phyloP scores from a whole-genome alignment of 2,113 vertebrate genomes.

The Eira barbara region DNA sequence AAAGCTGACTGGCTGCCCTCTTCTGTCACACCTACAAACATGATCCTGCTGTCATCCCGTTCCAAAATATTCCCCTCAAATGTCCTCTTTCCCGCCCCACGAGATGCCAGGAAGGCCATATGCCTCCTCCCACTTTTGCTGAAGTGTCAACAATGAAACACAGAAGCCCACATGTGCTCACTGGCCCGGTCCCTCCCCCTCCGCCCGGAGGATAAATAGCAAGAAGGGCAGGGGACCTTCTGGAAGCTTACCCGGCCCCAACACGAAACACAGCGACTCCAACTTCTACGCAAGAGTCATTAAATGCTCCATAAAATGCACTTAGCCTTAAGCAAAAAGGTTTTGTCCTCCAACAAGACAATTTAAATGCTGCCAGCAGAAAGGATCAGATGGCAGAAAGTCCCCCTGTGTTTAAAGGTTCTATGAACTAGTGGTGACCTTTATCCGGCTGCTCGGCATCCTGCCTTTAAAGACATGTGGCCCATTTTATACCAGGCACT shows the following conservation, averaged over 20 bases:
- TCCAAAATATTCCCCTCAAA: conserved; percentile 53
- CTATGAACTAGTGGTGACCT: conserved; percentile 36
- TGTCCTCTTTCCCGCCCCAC: conserved; percentile 21
- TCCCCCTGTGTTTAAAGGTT: neutral
- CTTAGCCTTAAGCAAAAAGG: conserved; percentile 25
- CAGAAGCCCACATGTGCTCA: conserved; percentile 47
- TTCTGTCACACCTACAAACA: neutral
- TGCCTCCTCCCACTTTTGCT: conserved; percentile 45
- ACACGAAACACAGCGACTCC: neutral
- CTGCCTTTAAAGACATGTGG: conserved; percentile 20
- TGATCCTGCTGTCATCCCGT: neutral
- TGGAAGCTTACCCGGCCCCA: neutral
- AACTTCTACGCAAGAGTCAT: neutral
- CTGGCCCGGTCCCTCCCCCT: neutral
- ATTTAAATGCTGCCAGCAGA: neutral
- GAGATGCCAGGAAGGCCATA: conserved; percentile 48
- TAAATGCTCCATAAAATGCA: neutral
- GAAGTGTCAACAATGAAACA: conserved; percentile 51
- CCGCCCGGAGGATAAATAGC: neutral
- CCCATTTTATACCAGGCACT: conserved; percentile 16
- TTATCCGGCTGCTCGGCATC: conserved; percentile 22
- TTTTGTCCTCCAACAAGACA: conserved; percentile 51
- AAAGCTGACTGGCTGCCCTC: neutral
- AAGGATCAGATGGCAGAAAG: neutral
- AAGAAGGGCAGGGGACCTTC: neutral